Evolutionary conservation across 2,113 vertebrate species (phyloP).

Genomic region (Accipiter cooperii): DNA sequence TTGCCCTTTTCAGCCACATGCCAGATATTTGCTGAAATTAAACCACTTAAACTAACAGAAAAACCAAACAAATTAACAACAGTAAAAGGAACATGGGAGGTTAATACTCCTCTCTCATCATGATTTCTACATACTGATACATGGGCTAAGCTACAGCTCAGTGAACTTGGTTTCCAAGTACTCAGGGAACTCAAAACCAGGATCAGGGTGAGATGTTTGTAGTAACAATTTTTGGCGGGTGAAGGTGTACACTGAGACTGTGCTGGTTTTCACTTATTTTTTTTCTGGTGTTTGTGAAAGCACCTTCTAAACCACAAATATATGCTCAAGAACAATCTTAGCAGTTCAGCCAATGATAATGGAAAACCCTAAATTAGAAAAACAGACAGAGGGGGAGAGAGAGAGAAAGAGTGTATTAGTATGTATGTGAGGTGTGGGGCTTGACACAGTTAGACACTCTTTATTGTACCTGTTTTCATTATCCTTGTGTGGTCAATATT

Average conservation of each 20-base stretch:
- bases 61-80: not conserved
- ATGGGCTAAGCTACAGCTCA: accelerated
- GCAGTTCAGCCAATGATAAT: not conserved
- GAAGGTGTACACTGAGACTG: not conserved
- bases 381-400: not conserved
- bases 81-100: not conserved
- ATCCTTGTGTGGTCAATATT: not conserved
- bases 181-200: not conserved
- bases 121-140: not conserved
- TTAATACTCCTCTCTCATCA: not conserved
- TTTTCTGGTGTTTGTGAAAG: not conserved
- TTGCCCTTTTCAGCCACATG: not conserved
- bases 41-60: not conserved
- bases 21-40: not conserved
- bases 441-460: not conserved
- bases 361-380: not conserved
- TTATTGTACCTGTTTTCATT: not conserved
- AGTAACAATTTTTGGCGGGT: not conserved
- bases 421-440: not conserved
- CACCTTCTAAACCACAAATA: not conserved
- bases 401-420: not conserved
- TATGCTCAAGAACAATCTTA: not conserved
- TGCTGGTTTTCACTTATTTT: not conserved
- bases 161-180: not conserved
- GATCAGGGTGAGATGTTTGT: not conserved